A percentile compares a stretch with the other conserved stretches of the same genome.
phyloP scores from a whole-genome alignment of 1,140 invertebrate genomes.

The Oryzaephilus surinamensis region DNA sequence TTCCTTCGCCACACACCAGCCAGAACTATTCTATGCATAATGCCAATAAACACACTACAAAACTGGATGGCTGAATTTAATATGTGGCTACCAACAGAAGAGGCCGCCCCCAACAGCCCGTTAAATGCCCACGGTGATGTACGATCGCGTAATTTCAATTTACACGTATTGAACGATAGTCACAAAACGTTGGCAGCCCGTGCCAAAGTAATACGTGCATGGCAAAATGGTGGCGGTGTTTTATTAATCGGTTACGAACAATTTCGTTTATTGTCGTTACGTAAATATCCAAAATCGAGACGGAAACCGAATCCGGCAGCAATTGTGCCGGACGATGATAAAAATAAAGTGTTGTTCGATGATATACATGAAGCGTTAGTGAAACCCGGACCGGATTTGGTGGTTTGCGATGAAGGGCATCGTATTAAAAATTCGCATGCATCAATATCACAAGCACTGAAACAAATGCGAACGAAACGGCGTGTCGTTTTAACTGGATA shows the following conservation, averaged over 20 bases:
- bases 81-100: slow-evolving; percentile 76
- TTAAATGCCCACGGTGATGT: slow-evolving; percentile 49
- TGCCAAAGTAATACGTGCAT: slow-evolving; percentile 52
- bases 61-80: slow-evolving; percentile 98
- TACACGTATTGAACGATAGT: slow-evolving; percentile 88
- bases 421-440: slow-evolving; percentile 94
- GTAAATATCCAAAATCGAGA: slow-evolving; percentile 52
- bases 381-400: slow-evolving; percentile 85
- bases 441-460: slow-evolving; percentile 83
- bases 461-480: slow-evolving; percentile 82
- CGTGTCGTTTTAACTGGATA: slow-evolving; percentile 89
- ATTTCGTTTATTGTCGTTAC: slow-evolving; percentile 78
- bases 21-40: slow-evolving; percentile 87
- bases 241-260: slow-evolving; percentile 96
- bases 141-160: slow-evolving; percentile 67
- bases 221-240: slow-evolving; percentile 83
- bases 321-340: slow-evolving; percentile 60
- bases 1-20: slow-evolving; percentile 85
- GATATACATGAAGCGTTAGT: slow-evolving; percentile 81
- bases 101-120: slow-evolving; percentile 40
- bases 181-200: slow-evolving; percentile 78
- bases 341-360: slow-evolving; percentile 75
- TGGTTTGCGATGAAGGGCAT: slow-evolving; percentile 94
- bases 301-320: slow-evolving; percentile 35
- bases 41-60: slow-evolving; percentile 97